Base-by-base conservation (phyloP, 92 coral and sea anemone genomes). In the Siderastrea siderea region DNA sequence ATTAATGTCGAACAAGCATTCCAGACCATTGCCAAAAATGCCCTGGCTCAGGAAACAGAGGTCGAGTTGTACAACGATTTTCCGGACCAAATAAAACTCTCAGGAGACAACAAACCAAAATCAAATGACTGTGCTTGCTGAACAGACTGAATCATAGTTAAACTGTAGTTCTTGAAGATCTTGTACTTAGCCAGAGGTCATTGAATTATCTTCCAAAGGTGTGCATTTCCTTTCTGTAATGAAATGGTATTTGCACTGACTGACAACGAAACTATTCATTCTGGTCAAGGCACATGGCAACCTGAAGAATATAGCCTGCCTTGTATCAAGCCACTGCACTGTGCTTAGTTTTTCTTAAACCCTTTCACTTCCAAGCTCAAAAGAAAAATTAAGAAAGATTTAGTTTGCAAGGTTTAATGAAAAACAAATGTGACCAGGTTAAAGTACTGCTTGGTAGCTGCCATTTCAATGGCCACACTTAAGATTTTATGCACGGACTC, bases 1-100 rank as follows among this genome's bases (percentile, higher is more conserved):
- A 97, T 97, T 86, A 97, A 97, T 74, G 99, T 97, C 58, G 99
- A 97, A 82, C 99, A 97, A 80, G 99, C 99, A 0, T 97, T 97
- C 87, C 99, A 97, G 87, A 95, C 98, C 14, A 97, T 97, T 88
- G 99, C 99, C 82, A 97, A 95, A 91, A 97, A 97, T 77, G 99
- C 99, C 6, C 94, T 97, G 44, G 98, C 98, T 51, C 99, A 97
- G 88, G 99, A 97, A 87, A 97, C 99, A 55, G 99, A 97, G 78
- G 99, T 97, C 38, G 99, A 97, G 91, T 55, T 97, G 63, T 97
- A 97, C 93, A 97, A 97, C 77, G 99, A 97, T 78, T 97, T 97
- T 94, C 99, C 99, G 15, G 99, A 97, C 88, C 99, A 95, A 93
- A 97, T 97, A 93, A 97, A 95, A 86, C 81, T 97, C 83, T 89